These are phyloP conservation scores for Plagiodera versicolora DNA, from an alignment of 2,888 invertebrate genomes.

Conservation along the genomic window DNA sequence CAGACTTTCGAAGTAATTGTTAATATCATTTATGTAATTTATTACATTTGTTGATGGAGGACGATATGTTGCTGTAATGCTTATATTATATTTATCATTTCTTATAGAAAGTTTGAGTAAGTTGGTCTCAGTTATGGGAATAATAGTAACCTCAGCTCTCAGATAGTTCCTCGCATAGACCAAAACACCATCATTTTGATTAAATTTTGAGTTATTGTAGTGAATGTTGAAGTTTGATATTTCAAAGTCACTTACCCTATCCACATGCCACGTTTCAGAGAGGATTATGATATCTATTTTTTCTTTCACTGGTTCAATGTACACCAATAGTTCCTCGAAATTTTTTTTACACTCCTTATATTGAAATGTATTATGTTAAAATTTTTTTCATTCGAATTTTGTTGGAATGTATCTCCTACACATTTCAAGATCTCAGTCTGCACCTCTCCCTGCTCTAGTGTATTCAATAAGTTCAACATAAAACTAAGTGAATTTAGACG, in stretches of 20 bases:
- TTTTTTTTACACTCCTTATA: not conserved
- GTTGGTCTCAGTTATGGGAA: not conserved
- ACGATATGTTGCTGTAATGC: not conserved
- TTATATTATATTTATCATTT: not conserved
- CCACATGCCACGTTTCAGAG: not conserved
- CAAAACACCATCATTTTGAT: not conserved
- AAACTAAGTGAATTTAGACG: not conserved
- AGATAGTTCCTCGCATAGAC: not conserved
- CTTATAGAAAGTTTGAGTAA: not conserved
- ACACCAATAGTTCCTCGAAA: not conserved
- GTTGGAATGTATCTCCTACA: not conserved
- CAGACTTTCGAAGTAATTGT: too few relatives aligned
- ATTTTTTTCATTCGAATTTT: not conserved
- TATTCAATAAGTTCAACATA: not conserved
- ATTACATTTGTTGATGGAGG: not conserved
- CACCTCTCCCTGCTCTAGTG: not conserved
- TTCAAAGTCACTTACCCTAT: not conserved
- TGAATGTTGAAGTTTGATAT: constrained; percentile 1
- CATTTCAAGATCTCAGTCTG: not conserved
- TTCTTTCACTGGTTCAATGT: not conserved
- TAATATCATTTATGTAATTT: too few relatives aligned
- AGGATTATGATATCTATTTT: not conserved
- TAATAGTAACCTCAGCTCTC: not conserved
- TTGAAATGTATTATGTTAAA: not conserved
- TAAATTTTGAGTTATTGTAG: not conserved